Evolutionary conservation across 2,113 vertebrate species (phyloP), one percentile per base, ranked within the genome.

Genomic region (Seriola dumerili): DNA sequence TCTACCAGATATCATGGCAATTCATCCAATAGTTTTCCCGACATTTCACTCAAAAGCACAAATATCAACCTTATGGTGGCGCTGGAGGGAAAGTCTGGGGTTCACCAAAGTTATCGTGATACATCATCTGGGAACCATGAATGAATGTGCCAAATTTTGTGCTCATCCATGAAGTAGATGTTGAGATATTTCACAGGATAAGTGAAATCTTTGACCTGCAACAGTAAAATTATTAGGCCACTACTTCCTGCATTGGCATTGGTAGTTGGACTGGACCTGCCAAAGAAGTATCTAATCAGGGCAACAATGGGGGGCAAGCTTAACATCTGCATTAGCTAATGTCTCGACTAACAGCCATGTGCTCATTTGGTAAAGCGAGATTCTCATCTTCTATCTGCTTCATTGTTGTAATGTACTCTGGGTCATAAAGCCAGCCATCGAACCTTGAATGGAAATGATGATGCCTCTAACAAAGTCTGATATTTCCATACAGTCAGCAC

Each of bases 281-380:
- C 57, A 63, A 78, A 72, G 19, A 46, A 80, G 76, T 38, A 34
- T 76, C 38, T 68, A 68, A 86, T 66, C 36, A 75, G 25, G 1
- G 4, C 0, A 38, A 14, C 0, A 4, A 12, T 11, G 8, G 36
- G 29, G 17, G 23, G 40, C n/a, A 81, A 79, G 73, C 87, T 85
- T 46, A 92, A 62, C 58, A 69, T 87, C 17, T 58, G 36, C 63
- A 59, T 76, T 65, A 57, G 44, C 19, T n/a, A 52, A 38, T 14
- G 29, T 76, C 79, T 82, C 48, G 62, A 70, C 63, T 34, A 63
- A 58, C 36, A 55, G 55, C 19, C 62, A 70, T 80, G 68, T 75
- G 72, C 63, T 66, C 17, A 52, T 5, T n/a, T 82, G 81, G 52
- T n/a, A 19, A 54, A 54, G 52, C 40, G 29, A 57, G 29, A 29